phyloP scores from a whole-genome alignment of 2,113 vertebrate species.

The Ginglymostoma cirratum region DNA sequence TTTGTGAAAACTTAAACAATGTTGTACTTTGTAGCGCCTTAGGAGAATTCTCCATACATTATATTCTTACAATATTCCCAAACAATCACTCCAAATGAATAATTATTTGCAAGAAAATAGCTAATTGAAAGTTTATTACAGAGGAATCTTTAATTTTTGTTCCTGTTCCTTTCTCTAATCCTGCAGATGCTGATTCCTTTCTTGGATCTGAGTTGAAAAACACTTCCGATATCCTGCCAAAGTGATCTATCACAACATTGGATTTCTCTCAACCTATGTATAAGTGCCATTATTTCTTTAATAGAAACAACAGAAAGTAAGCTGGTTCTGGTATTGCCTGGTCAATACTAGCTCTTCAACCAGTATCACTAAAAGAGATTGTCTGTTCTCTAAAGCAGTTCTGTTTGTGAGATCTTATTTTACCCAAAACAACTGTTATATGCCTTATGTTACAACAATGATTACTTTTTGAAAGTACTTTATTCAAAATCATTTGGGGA shows the following conservation, averaged over 20 bases:
- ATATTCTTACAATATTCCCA: neutral
- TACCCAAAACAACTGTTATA: neutral
- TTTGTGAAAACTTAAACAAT: neutral
- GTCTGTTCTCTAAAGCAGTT: neutral
- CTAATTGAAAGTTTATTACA: neutral
- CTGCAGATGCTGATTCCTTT: neutral
- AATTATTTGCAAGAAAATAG: neutral
- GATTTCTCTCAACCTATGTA: too few relatives aligned
- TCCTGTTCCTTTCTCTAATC: neutral
- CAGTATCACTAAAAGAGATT: neutral
- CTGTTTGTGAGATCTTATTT: neutral
- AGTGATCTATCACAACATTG: neutral
- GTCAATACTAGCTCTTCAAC: neutral
- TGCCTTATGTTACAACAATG: neutral
- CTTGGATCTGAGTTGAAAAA: neutral
- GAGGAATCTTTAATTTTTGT: neutral
- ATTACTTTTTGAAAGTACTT: neutral
- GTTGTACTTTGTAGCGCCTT: neutral
- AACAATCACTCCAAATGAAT: neutral
- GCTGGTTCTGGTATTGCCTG: neutral
- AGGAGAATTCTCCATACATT: neutral
- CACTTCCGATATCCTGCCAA: neutral
- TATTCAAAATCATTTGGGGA: neutral
- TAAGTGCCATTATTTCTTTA: neutral
- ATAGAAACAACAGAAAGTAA: neutral